These are phyloP conservation scores for Gortyna flavago DNA, from an alignment of 2,888 invertebrate species.

Conservation along the genomic window DNA sequence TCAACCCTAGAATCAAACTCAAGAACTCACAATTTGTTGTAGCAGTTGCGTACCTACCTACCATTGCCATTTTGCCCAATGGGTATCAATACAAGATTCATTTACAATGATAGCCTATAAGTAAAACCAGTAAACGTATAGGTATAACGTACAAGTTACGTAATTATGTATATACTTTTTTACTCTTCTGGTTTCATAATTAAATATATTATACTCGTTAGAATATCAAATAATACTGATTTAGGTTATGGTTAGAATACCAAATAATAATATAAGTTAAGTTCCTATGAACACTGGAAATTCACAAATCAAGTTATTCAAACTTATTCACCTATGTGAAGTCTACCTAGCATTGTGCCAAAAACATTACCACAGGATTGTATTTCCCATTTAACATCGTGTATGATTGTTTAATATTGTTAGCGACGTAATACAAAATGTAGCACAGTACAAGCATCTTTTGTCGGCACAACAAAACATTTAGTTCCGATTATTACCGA, in stretches of 20 bases:
- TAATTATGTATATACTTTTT: background rate
- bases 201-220: background rate
- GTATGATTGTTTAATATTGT: background rate
- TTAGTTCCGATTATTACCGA: conserved; percentile 53
- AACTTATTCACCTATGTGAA: background rate
- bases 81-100: background rate
- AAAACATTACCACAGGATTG: background rate
- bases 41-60: no score
- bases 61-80: background rate
- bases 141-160: background rate
- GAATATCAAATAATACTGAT: no score
- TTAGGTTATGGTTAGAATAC: no score
- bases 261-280: no score
- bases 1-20: background rate
- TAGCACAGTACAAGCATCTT: conserved; percentile 63
- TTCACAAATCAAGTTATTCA: background rate
- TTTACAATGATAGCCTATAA: no score
- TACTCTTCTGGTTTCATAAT: background rate
- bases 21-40: background rate
- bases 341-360: background rate
- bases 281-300: background rate
- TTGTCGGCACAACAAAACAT: conserved; percentile 64
- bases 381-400: background rate
- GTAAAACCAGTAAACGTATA: background rate
- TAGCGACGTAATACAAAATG: conserved; percentile 6